These are phyloP conservation scores for Dilophus febrilis DNA, from an alignment of 2,888 invertebrate genomes.

Conservation along the genomic window DNA sequence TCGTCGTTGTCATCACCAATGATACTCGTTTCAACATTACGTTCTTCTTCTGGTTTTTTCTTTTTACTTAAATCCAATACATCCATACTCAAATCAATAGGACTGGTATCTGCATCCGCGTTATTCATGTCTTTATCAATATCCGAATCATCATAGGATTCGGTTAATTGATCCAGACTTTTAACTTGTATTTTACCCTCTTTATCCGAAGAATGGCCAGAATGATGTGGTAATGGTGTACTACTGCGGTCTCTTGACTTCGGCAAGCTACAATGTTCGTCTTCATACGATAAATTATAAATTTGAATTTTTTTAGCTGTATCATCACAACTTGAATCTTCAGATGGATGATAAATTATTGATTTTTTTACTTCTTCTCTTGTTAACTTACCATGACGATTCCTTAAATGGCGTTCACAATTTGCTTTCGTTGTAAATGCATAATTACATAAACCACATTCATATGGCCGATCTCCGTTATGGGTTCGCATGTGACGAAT, in stretches of 20 bases:
- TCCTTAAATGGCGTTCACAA: conserved; percentile 85
- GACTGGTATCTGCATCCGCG: conserved; percentile 32
- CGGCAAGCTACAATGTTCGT: conserved; percentile 14
- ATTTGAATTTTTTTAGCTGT: conserved; percentile 36
- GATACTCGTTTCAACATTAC: conserved; percentile 13
- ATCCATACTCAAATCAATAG: conserved; percentile 60
- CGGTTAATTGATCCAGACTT: conserved; percentile 39
- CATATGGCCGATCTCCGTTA: conserved; percentile 88
- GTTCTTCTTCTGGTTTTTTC: conserved; percentile 15
- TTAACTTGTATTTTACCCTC: conserved; percentile 42
- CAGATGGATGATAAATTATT: conserved; percentile 73
- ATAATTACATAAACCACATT: conserved; percentile 87
- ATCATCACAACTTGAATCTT: conserved; percentile 67
- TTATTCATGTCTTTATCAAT: conserved; percentile 13
- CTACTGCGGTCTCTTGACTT: conserved; percentile 22
- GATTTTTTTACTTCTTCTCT: conserved; percentile 78
- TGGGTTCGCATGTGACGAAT: conserved; percentile 86
- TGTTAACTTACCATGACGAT: conserved; percentile 72
- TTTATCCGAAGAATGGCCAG: conserved; percentile 28
- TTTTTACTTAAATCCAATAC: conserved; percentile 74
- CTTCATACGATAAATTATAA: conserved; percentile 34
- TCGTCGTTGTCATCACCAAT: not conserved
- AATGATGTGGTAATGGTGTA: conserved; percentile 31
- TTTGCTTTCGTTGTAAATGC: conserved; percentile 96
- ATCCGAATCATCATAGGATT: conserved; percentile 22